phyloP scores from a whole-genome alignment of 2,888 invertebrate genomes.

The Parascotia fuliginaria region DNA sequence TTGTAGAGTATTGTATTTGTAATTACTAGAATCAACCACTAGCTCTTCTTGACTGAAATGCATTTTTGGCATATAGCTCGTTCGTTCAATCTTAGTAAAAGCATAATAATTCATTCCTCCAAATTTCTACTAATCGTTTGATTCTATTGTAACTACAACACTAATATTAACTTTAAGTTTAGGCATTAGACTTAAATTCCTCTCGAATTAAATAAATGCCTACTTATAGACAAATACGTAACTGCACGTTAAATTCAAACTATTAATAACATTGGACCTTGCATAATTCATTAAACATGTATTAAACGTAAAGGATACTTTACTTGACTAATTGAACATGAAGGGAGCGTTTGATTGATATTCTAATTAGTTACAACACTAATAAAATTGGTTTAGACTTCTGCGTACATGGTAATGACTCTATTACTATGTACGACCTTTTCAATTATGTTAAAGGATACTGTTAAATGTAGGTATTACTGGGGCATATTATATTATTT shows the following conservation, averaged over 20 bases:
- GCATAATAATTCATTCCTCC: too few species aligned
- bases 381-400: conserved; percentile 27
- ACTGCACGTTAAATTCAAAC: background rate
- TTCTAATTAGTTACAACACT: conserved; percentile 35
- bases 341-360: conserved; percentile 42
- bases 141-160: too few species aligned
- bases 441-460: conserved; percentile 35
- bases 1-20: too few species aligned
- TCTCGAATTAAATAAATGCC: too few species aligned
- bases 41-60: too few species aligned
- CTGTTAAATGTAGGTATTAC: conserved; percentile 15
- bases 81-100: too few species aligned
- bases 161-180: too few species aligned
- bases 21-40: too few species aligned
- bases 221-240: too few species aligned
- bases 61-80: too few species aligned
- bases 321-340: conserved; percentile 29
- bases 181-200: too few species aligned
- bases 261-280: conserved; percentile 22
- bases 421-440: conserved; percentile 43
- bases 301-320: conserved; percentile 29
- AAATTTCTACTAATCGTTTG: too few species aligned
- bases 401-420: conserved; percentile 27
- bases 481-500: conserved; percentile 19
- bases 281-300: conserved; percentile 19